Percentiles rank a stretch among this genome's conserved stretches.
Evolutionary conservation across 2,797 vertebrate species (phyloP).

Genomic region (Microctenopoma steveboyesi): DNA sequence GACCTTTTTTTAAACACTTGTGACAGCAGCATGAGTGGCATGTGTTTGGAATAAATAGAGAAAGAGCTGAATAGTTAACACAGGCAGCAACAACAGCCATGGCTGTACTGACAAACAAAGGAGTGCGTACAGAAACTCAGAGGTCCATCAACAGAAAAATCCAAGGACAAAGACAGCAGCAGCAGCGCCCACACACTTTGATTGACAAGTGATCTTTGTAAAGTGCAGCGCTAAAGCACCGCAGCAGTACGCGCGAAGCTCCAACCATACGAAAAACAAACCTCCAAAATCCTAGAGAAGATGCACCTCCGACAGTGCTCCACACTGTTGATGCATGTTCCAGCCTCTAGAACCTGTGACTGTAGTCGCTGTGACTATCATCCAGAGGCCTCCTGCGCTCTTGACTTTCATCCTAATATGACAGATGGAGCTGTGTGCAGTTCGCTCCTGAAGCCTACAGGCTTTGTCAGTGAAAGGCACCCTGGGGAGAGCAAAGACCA

Average conservation of each 20-base stretch:
- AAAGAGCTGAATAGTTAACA: constrained; percentile 29
- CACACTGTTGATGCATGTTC: constrained; percentile 1
- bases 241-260: constrained; percentile 8
- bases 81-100: constrained; percentile 22
- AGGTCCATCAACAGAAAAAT: constrained; percentile 46
- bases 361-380: constrained; percentile 17
- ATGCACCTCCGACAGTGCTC: constrained; percentile 16
- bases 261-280: constrained; percentile 4
- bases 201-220: constrained; percentile 66
- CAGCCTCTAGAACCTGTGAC: constrained; percentile 26
- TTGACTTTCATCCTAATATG: constrained; percentile 38
- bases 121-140: constrained; percentile 39
- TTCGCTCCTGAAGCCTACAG: constrained; percentile 57
- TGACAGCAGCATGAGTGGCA: constrained; percentile 27
- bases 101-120: constrained; percentile 49
- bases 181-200: constrained; percentile 49
- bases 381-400: constrained; percentile 35
- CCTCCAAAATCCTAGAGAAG: constrained; percentile 34
- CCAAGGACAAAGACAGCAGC: constrained; percentile 48
- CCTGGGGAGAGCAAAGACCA: constrained; percentile 59
- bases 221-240: constrained; percentile 32
- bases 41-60: constrained; percentile 34
- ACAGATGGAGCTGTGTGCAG: constrained; percentile 61
- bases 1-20: constrained; percentile 17
- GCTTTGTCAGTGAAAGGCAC: constrained; percentile 68